Percentiles rank a stretch among this genome's conserved stretches.
phyloP scores from a whole-genome alignment of 2,888 invertebrate genomes.

The Bedellia somnulentella region DNA sequence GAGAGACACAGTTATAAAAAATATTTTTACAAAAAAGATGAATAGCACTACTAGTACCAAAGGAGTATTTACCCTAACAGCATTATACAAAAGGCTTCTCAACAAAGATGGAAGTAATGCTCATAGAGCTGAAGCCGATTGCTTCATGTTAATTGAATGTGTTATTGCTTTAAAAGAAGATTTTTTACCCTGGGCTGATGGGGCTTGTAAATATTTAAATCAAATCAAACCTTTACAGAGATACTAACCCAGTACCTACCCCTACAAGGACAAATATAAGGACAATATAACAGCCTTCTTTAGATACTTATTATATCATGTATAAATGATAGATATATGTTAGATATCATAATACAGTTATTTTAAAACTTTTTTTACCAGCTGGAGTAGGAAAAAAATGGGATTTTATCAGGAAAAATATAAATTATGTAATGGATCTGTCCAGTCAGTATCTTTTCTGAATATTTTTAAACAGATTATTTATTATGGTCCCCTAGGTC shows the following conservation, averaged over 20 bases:
- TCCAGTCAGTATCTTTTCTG: too few species aligned
- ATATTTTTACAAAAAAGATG: conserved; percentile 8
- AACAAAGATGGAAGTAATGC: conserved; percentile 35
- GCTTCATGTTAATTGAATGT: conserved; percentile 64
- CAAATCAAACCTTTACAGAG: conserved; percentile 23
- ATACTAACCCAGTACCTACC: conserved; percentile 1
- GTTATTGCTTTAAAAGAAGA: conserved; percentile 53
- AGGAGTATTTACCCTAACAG: too few species aligned
- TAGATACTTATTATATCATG: too few species aligned
- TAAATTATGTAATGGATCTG: too few species aligned
- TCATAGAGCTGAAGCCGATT: conserved; percentile 73
- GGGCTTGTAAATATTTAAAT: conserved; percentile 20
- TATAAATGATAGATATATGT: too few species aligned
- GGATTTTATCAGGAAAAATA: too few species aligned
- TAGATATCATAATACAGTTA: too few species aligned
- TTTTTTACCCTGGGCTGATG: conserved; percentile 60
- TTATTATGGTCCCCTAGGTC: too few species aligned
- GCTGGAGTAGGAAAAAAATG: too few species aligned
- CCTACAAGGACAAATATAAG: not conserved
- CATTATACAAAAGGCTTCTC: conserved; percentile 54
- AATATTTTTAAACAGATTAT: too few species aligned
- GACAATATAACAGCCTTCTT: not conserved
- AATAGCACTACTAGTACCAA: not conserved
- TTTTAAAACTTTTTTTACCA: too few species aligned
- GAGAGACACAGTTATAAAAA: conserved; percentile 7